Percentiles rank a stretch among this genome's conserved stretches.
These are phyloP conservation scores for Penaeus japonicus DNA, from an alignment of 1,140 invertebrate species.

Conservation along the genomic window DNA sequence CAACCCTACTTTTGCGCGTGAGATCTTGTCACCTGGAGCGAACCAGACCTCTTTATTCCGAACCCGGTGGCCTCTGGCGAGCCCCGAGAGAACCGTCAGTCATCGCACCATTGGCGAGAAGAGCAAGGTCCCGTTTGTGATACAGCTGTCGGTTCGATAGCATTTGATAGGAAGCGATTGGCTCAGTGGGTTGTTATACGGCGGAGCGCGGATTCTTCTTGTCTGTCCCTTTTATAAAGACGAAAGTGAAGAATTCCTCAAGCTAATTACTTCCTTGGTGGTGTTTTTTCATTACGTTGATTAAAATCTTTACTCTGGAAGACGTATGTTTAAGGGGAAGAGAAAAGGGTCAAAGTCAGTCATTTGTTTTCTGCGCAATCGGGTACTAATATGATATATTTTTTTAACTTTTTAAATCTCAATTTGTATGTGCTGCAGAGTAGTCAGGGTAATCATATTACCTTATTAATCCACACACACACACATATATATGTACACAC, in stretches of 20 bases:
- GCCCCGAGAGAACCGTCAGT: background rate
- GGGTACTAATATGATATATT: too few species aligned
- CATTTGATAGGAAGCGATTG: background rate
- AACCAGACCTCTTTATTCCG: conserved; percentile 23
- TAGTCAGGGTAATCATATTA: background rate
- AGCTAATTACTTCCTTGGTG: conserved; percentile 43
- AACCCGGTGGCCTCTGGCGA: background rate
- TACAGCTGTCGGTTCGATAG: background rate
- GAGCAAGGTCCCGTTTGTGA: too few species aligned
- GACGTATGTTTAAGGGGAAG: conserved; percentile 38
- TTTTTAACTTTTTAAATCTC: too few species aligned
- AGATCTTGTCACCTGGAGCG: conserved; percentile 32
- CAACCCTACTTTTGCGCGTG: conserved; percentile 44
- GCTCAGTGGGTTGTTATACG: background rate
- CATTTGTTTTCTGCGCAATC: too few species aligned
- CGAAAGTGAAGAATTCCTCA: conserved; percentile 36
- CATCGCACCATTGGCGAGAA: too few species aligned
- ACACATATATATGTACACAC: background rate
- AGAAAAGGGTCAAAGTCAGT: conserved; percentile 29
- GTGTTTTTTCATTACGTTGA: conserved; percentile 40
- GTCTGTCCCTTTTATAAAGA: conserved; percentile 28
- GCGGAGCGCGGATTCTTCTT: background rate
- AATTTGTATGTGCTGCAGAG: background rate
- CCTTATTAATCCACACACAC: background rate
- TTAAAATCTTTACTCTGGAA: conserved; percentile 49